A percentile compares a stretch with the other conserved stretches of the same genome.
These are phyloP conservation scores for Idris sp. DNA, from an alignment of 1,140 invertebrate genomes.

Conservation along the genomic window DNA sequence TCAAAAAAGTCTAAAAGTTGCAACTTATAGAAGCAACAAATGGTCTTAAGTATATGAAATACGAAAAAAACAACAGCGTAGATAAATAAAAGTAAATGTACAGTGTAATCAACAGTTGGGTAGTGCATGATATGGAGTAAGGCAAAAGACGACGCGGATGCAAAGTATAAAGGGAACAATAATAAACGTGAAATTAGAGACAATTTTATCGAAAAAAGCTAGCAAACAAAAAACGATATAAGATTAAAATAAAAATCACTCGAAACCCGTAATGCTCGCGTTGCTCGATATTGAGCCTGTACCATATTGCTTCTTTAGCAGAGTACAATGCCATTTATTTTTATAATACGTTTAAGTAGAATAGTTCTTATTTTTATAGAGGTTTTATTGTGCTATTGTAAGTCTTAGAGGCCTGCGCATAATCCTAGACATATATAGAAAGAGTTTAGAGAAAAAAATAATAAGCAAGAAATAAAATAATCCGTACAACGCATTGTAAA, in stretches of 20 bases:
- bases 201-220: conserved; percentile 13
- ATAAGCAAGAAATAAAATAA: conserved; percentile 6
- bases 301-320: conserved; percentile 78
- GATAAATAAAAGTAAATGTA: conserved; percentile 56
- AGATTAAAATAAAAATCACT: conserved; percentile 51
- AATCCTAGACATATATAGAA: conserved; percentile 69
- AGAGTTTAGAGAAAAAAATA: conserved; percentile 30
- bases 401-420: conserved; percentile 78
- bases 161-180: conserved; percentile 62
- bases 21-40: conserved; percentile 45
- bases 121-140: conserved; percentile 52
- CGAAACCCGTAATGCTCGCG: conserved; percentile 69
- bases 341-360: conserved; percentile 79
- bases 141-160: conserved; percentile 61
- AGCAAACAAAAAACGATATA: conserved; percentile 21
- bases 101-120: conserved; percentile 53
- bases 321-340: conserved; percentile 79
- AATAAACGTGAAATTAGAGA: conserved; percentile 38
- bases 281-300: conserved; percentile 77
- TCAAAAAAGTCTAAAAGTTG: conserved; percentile 37
- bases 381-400: conserved; percentile 78
- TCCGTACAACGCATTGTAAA: no score
- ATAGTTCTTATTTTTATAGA: conserved; percentile 80
- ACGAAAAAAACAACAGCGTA: conserved; percentile 6
- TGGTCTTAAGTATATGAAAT: conserved; percentile 18